These are phyloP conservation scores for Lepus timidus DNA, from an alignment of 2,113 vertebrate genomes.

Conservation along the genomic window DNA sequence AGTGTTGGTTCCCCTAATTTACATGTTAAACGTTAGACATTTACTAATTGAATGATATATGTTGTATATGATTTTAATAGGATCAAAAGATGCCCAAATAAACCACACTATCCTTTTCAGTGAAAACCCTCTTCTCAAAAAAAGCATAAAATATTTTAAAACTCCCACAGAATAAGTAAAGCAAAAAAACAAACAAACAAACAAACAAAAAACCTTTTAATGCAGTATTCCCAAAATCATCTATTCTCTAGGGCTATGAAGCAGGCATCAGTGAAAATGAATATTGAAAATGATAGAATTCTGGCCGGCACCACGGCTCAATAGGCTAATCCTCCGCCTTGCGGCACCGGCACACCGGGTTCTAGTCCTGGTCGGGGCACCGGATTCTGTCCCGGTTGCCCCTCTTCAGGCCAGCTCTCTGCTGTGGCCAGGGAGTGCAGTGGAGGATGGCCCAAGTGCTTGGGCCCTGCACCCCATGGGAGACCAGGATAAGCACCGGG, in stretches of 20 bases:
- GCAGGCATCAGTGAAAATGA: constrained; percentile 4
- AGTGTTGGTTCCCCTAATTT: not conserved
- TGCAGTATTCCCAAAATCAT: constrained; percentile 47
- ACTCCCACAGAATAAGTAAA: not conserved
- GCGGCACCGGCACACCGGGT: no score
- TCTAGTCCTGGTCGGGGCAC: no score
- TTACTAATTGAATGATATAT: not conserved
- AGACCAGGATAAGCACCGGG: no score
- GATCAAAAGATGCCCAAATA: not conserved
- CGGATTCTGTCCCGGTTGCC: no score
- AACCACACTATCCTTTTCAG: not conserved
- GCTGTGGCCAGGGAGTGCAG: no score
- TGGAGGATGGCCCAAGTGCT: no score
- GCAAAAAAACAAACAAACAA: no score
- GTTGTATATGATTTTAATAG: not conserved
- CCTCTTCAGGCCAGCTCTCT: no score
- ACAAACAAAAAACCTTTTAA: not conserved
- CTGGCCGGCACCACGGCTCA: no score
- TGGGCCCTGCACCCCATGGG: no score
- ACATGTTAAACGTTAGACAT: constrained; percentile 12
- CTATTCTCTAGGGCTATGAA: constrained; percentile 33
- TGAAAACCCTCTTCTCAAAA: not conserved
- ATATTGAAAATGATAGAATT: not conserved
- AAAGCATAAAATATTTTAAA: not conserved
- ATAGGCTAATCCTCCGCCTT: no score